These are phyloP conservation scores for Metopolophium dirhodum DNA, from an alignment of 1,140 invertebrate genomes.

Conservation along the genomic window DNA sequence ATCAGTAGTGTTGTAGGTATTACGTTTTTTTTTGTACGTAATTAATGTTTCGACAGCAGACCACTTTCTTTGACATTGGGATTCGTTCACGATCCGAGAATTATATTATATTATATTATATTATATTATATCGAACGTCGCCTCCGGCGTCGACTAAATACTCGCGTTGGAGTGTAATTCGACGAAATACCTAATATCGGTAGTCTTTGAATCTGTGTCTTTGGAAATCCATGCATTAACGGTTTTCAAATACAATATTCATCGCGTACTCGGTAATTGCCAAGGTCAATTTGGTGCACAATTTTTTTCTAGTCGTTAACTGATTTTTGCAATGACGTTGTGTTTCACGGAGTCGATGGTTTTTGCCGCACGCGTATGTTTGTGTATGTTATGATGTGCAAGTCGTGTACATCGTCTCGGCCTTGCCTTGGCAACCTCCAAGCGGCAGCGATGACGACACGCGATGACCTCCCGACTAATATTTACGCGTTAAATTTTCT, in stretches of 20 bases:
- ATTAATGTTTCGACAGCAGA: background rate
- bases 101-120: background rate
- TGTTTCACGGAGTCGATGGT: background rate
- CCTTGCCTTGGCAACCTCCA: slow-evolving; percentile 50
- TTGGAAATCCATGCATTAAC: background rate
- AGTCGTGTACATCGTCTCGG: slow-evolving; percentile 25
- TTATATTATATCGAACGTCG: too few species aligned
- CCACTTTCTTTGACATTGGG: background rate
- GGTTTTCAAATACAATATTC: background rate
- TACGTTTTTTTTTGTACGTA: background rate
- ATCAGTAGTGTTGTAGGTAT: too few species aligned
- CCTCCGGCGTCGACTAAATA: too few species aligned
- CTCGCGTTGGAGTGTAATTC: background rate
- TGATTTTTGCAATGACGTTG: background rate
- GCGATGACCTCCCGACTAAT: slow-evolving; percentile 40
- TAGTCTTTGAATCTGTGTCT: background rate
- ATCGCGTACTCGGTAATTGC: background rate
- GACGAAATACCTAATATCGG: background rate
- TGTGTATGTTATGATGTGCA: background rate
- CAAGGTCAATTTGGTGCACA: background rate
- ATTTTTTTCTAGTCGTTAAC: background rate
- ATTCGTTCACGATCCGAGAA: background rate
- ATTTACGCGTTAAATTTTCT: slow-evolving; percentile 41
- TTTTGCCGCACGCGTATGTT: background rate
- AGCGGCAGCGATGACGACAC: slow-evolving; percentile 19